phyloP scores from a whole-genome alignment of 2,113 vertebrate genomes.

The Platichthys stellatus region DNA sequence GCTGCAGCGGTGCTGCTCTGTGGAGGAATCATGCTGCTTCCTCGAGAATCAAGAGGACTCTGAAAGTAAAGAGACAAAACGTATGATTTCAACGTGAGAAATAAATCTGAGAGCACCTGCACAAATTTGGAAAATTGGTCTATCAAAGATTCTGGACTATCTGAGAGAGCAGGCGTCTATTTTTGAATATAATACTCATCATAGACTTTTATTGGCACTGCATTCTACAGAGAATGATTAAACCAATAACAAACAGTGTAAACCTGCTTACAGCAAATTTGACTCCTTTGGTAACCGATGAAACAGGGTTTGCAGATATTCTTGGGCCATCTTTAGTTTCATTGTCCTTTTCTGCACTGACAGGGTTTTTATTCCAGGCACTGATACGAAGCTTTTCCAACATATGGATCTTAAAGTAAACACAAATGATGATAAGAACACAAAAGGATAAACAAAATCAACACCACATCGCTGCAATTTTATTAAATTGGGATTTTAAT shows the following conservation, averaged over 20 bases:
- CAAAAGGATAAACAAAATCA: too few relatives aligned
- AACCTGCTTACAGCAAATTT: conserved; percentile 74
- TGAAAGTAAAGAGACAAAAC: conserved; percentile 45
- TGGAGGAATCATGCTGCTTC: conserved; percentile 44
- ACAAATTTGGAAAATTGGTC: too few relatives aligned
- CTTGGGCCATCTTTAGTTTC: conserved; percentile 52
- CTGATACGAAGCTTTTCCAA: conserved; percentile 91
- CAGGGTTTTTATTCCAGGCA: conserved; percentile 86
- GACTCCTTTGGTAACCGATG: conserved; percentile 58
- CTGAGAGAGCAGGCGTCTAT: too few relatives aligned
- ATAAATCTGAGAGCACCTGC: too few relatives aligned
- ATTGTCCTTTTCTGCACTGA: conserved; percentile 47
- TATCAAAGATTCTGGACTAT: too few relatives aligned
- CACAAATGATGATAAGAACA: not conserved
- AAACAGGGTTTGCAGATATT: conserved; percentile 56
- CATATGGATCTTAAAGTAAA: conserved; percentile 73
- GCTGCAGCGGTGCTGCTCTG: conserved; percentile 32
- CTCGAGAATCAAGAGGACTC: conserved; percentile 75
- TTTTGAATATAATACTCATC: too few relatives aligned
- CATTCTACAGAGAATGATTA: not conserved
- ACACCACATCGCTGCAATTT: too few relatives aligned
- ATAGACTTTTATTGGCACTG: too few relatives aligned
- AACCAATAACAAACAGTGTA: not conserved
- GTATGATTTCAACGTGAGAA: too few relatives aligned
- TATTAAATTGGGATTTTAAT: too few relatives aligned